Evolutionary conservation across 2,888 invertebrate genomes (phyloP).

Genomic region (Eudasyphora cyanicolor): DNA sequence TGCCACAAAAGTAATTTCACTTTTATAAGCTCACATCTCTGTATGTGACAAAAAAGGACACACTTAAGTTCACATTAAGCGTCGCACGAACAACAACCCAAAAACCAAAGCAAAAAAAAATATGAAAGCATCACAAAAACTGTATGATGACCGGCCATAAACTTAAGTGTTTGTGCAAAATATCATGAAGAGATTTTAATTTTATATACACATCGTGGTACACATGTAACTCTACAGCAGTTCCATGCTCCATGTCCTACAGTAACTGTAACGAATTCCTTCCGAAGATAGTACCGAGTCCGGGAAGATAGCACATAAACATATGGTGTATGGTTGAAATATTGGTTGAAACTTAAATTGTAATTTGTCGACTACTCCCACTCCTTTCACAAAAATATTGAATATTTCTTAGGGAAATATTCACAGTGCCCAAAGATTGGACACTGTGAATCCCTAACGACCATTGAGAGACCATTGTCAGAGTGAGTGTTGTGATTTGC

Average conservation of each 20-base stretch:
- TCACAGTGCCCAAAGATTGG: no score
- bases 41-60: constrained; percentile 64
- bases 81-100: not conserved
- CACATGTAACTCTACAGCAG: not conserved
- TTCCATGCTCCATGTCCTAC: no score
- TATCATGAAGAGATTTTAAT: constrained; percentile 55
- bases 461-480: no score
- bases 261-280: not conserved
- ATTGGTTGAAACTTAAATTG: not conserved
- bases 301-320: not conserved
- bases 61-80: constrained; percentile 59
- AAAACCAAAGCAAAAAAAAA: not conserved
- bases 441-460: no score
- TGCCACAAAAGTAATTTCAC: constrained; percentile 75
- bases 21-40: constrained; percentile 62
- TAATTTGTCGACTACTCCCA: not conserved
- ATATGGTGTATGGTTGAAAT: not conserved
- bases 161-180: constrained; percentile 56
- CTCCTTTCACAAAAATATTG: no score
- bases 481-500: no score
- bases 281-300: not conserved
- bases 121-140: not conserved
- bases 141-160: constrained; percentile 57
- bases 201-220: constrained; percentile 36
- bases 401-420: no score